Evolutionary conservation across 2,797 vertebrate genomes (phyloP), one percentile per base, ranked within the genome.

Genomic region (Xenopus petersii): DNA sequence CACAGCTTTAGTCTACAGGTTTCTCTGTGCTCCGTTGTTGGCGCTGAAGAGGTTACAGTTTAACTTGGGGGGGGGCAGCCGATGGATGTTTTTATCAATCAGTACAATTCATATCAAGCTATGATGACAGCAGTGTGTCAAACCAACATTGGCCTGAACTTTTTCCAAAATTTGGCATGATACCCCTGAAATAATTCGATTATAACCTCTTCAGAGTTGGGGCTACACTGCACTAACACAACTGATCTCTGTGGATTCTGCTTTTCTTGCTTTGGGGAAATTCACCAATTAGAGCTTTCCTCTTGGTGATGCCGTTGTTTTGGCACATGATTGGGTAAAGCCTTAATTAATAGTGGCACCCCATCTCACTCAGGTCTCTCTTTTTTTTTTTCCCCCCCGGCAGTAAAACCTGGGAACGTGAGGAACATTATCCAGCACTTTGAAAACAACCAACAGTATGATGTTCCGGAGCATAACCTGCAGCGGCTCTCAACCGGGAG

Each of bases 401-500:
- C 74, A 96, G 96, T 97, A 79, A 95, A 94, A 73, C 88, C 94
- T 0, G 95, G 95, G 75, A 98, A 83, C 0, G 96, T 98, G 81
- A 89, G 90, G 79, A 97, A 95, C 88, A 98, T 98, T 81, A 97
- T 98, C 67, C 95, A 96, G 88, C 96, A 97, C 86, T 98, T 98
- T 85, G 96, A 98, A 89, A 96, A 93, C 81, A 90, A 89, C 86
- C 91, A 92, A 69, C 85, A 87, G 0, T 78, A 92, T 1, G 95
- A 95, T 0, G 83, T 84, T 24, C 89, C 81, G 0, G 94, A 95
- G 2, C 79, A 83, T 0, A 88, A 92, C 67, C 72, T 83, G 0
- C 95, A 93, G 73, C 89, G 92, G 0, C 88, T 95, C 2, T 96
- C 94, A 30, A 91, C 92, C 0, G 93, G 94, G 86, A 96, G 94